Evolutionary conservation across 2,113 vertebrate species (phyloP), one percentile per base, ranked within the genome.

Genomic region (Hylia prasina): DNA sequence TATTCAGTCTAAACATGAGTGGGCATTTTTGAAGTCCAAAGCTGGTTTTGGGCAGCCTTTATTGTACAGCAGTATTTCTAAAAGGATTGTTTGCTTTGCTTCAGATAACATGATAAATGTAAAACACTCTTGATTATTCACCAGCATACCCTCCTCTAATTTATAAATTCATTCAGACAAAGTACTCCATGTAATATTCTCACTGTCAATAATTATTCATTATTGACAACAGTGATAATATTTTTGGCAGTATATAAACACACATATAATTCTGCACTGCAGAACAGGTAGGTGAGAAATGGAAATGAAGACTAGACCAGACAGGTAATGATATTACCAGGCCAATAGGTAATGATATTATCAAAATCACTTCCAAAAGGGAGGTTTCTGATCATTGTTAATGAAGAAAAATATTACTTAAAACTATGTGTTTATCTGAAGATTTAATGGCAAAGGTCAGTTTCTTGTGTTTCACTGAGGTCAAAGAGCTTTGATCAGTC

Each of bases 1-100:
- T 90, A 87, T 75, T 96, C 47, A 82, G 48, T 24, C 68, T 84
- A 93, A 96, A 97, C 88, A 95, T 96, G 96, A 96, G 94, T 96
- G 96, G 94, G 92, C 96, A 96, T 96, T 95, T 97, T 96, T 92
- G 45, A 90, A 93, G 48, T 89, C 90, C 57, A 79, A 79, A 82
- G 45, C 86, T 93, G 90, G 66, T 69, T 88, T 89, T 78, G 69
- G 68, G 69, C 72, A 95, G 95, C 72, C 78, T 63, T 33, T 64
- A 60, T 89, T 71, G 37, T 84, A 90, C 76, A 96, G 80, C 82
- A 93, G 33, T 50, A 68, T 95, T 82, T 95, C 53, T 72, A 47
- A 96, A 89, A 70, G 40, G 75, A 72, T 57, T 75, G 50, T 58
- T 77, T 93, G 50, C 14, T 89, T 91, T 96, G 71, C 47, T 70